Conservation (phyloP, 2,888 invertebrate species). For the Bunonema sp. region DNA sequence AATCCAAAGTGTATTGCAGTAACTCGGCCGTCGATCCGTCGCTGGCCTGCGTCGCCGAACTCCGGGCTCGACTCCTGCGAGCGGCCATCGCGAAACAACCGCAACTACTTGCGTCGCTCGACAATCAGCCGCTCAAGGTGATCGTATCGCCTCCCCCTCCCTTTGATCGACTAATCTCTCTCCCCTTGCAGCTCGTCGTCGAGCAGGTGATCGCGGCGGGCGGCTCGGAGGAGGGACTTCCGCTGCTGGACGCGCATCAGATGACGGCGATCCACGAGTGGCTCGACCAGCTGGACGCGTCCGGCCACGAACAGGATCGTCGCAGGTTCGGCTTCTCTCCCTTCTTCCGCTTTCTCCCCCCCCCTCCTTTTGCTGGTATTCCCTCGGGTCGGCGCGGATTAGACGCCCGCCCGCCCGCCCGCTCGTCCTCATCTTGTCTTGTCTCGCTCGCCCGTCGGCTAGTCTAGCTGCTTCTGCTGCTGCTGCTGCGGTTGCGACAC, state of each 20-base stretch:
- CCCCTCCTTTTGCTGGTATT: not conserved
- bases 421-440: not conserved
- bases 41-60: conserved; percentile 36
- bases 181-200: conserved; percentile 27
- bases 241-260: conserved; percentile 23
- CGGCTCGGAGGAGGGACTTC: conserved; percentile 21
- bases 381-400: not conserved
- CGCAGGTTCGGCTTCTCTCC: not conserved
- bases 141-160: not conserved
- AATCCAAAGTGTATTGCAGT: too few relatives aligned
- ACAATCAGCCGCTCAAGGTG: conserved; percentile 32
- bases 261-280: conserved; percentile 37
- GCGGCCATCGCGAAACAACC: conserved; percentile 34
- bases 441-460: not conserved
- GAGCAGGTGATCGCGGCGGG: conserved; percentile 24
- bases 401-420: not conserved
- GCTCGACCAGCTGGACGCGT: conserved; percentile 28
- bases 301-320: conserved; percentile 10
- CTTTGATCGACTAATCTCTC: not conserved
- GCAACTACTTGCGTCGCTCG: conserved; percentile 22
- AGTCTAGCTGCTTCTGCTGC: not conserved
- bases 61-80: conserved; percentile 35
- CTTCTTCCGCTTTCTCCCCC: not conserved
- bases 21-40: too few relatives aligned
- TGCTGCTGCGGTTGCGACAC: not conserved